Percentiles rank a stretch among this genome's conserved stretches.
Conservation (phyloP, 2,888 invertebrate genomes). For the Cataglyphis cursor region DNA sequence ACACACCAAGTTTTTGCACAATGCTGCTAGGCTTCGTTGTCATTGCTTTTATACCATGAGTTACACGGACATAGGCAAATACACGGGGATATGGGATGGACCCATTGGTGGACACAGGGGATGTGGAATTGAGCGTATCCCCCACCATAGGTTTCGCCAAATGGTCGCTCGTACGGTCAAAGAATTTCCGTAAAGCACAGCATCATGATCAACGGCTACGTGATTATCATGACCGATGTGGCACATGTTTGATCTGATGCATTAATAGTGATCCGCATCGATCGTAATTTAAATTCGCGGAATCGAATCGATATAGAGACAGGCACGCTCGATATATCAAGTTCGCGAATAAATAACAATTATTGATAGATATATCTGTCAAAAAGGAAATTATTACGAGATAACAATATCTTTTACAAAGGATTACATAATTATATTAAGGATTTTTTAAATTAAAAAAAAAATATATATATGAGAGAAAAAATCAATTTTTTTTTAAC, state of each 20-base stretch:
- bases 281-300: slow-evolving; percentile 65
- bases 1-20: slow-evolving; percentile 73
- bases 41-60: slow-evolving; percentile 82
- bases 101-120: slow-evolving; percentile 61
- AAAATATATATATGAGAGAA: background rate
- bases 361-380: background rate
- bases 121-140: slow-evolving; percentile 69
- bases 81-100: slow-evolving; percentile 66
- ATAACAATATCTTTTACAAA: background rate
- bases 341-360: background rate
- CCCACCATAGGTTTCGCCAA: slow-evolving; percentile 69
- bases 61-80: slow-evolving; percentile 60
- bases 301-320: slow-evolving; percentile 39
- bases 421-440: background rate
- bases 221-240: slow-evolving; percentile 77
- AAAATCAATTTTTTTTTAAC: background rate
- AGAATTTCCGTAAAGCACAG: slow-evolving; percentile 75
- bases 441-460: background rate
- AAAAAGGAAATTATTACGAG: background rate
- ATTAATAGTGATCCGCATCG: slow-evolving; percentile 79
- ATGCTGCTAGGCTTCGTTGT: slow-evolving; percentile 70
- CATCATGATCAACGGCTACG: slow-evolving; percentile 78
- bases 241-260: slow-evolving; percentile 76
- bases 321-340: background rate
- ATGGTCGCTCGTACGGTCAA: slow-evolving; percentile 69